Evolutionary conservation across 23 tunicate species (phyloP), one percentile per base, ranked within the genome.

Genomic region (Clavelina lepadiformis): DNA sequence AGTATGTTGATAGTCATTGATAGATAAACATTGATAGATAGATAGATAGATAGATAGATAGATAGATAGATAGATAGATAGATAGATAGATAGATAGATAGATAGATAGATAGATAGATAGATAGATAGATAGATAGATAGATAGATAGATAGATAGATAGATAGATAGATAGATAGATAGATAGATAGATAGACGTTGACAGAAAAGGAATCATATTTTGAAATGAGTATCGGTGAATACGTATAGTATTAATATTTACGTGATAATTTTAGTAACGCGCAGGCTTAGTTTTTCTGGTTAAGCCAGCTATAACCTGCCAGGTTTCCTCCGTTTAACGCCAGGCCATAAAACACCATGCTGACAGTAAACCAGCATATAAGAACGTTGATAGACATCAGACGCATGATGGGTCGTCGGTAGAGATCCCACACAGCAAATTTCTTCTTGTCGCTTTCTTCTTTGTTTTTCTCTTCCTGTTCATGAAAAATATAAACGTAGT

Each of bases 301-400:
- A n/a, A n/a, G n/a, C n/a, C n/a, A n/a, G n/a, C n/a, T n/a, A n/a
- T n/a, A n/a, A 83, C 92, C 92, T 13, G 68, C 65, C 29, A 83
- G 44, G 27, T 46, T 83, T 45, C 77, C 69, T 3, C 74, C 82
- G 53, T 83, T 83, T 31, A 83, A 53, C 0, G 77, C 28, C 28
- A 83, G 75, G 31, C 92, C 92, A 37, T 83, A 83, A 61, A 76
- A 83, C 55, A 83, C 72, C 82, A 83, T 56, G 64, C 82, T 69
- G 13, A 34, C 52, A 2, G 63, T 53, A 31, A 68, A 83, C 92
- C 92, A 83, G 8, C 49, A 28, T 46, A 45, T 56, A 38, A 75
- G 31, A 0, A 74, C 67, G 31, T 74, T 65, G 38, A 75, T 15
- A 20, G 68, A 83, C 57, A 83, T 46, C 28, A 75, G 2, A 24